Base-by-base conservation (phyloP, 2,888 invertebrate genomes). In the Alentia gelatinosa region DNA sequence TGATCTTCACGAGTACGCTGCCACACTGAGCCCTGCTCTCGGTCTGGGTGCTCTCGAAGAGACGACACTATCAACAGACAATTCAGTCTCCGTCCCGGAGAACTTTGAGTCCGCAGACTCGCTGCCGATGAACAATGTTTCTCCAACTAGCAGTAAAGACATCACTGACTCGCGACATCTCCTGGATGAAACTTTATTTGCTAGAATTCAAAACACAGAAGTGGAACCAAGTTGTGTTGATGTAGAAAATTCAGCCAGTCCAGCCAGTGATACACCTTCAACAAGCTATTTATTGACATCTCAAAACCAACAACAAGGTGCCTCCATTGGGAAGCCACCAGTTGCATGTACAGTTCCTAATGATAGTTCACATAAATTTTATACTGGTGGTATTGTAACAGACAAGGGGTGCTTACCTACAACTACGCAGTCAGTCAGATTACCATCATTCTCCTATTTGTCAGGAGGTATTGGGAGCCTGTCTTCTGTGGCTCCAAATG, bases 1-100 rank as follows among this genome's bases (percentile, higher is more conserved):
- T 19, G 86, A 86, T 30, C 47, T 86, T n/a, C 86, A 86, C 47
- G 86, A 86, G 30, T 86, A 86, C 26, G 33, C 86, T 1, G 50
- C 86, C 35, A 42, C 86, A 5, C 30, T 86, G 1, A 42, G 42
- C 19, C 86, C 86, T 26, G 35, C n/a, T 15, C 42, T 86, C 1
- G 30, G 47, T 26, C 30, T 86, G 26, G 19, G 3, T 86, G 42
- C 33, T 0, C 47, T 86, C 0, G 86, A 30, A 30, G 86, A 86
- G 19, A 86, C 86, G n/a, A 47, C 47, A 3, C 9, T 86, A 5
- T 3, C 86, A 4, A n/a, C 26, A 47, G 86, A 86, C 4, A 1
- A 23, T 42, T 19, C 86, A 42, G 30, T 35, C 5, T 5, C 35
- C 9, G 79, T 63, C 5, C 9, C 26, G 7, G 86, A 86, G 26